Evolutionary conservation across 2,888 invertebrate genomes (phyloP), one percentile per base, ranked within the genome.

Genomic region (Lasioglossum marginatum): DNA sequence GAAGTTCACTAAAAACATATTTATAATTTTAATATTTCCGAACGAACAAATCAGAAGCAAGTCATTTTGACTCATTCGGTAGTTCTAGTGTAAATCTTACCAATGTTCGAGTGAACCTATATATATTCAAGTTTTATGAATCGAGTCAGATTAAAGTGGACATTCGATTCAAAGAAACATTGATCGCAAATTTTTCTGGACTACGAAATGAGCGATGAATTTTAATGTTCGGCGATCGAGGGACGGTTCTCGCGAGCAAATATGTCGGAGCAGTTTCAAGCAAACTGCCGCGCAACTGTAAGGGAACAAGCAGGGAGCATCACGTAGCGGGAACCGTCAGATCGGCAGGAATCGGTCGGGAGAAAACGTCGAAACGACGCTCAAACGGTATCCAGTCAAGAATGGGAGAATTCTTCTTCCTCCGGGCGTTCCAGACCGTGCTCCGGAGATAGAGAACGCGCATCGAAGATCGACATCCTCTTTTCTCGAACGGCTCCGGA

Each of bases 361-460:
- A 4, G 37, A 23, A 19, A 34, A 60, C 60, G 71, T 31, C 34
- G 34, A n/a, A 48, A n/a, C 48, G 60, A 16, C 12, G 60, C 70
- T 77, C 77, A 60, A 75, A 85, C 80, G 74, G 31, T 77, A 77
- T 74, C 74, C 74, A 37, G 34, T 43, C 43, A 34, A 45, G 83
- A 40, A 68, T 60, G 48, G 70, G 77, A 45, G 52, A 48, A 89
- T 80, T 84, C 89, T 89, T 52, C 40, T 77, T 34, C 40, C 68
- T 78, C 66, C 23, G 16, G 75, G 68, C 52, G 48, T 31, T 57
- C 57, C 27, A 68, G 77, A 60, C 43, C 34, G 52, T 40, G 73
- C 45, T 37, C 78, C 60, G 68, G 4, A 43, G 68, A 68, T 23
- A 68, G 68, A 23, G 68, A 68, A 68, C 37, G 68, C 37, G 37